Evolutionary conservation across 2,797 vertebrate species (phyloP), one percentile per base, ranked within the genome.

Genomic region (Enteromius treurensis): DNA sequence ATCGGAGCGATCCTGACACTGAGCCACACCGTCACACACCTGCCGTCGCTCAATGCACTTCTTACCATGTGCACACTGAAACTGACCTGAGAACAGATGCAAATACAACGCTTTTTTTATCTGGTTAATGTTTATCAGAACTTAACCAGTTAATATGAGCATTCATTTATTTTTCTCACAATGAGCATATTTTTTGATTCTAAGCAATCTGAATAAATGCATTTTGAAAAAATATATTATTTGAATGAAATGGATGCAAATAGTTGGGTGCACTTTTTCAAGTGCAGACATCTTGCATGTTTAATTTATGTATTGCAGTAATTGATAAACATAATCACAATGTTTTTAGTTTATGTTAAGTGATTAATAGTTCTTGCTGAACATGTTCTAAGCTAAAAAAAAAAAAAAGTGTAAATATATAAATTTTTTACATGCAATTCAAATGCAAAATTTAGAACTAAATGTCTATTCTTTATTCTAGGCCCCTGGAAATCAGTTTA

Each of bases 1-100:
- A 9, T 99, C 97, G 0, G 97, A 99, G 62, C 92, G 93, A 0
- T 99, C 97, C 0, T 94, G 91, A 77, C 97, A 99, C 62, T 99
- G 96, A 0, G 88, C 78, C 0, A 93, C 87, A 0, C 96, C 96
- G 0, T 98, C 96, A 1, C 98, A 98, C 87, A 71, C 93, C 87
- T 95, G 90, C 4, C 53, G 90, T 7, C 87, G 88, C 26, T 91
- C 26, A 0, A 98, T 60, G 6, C 97, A 98, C 69, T 73, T 80
- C 7, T 84, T 93, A 58, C 95, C 93, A 0, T 94, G 96, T 0
- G 83, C 70, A 51, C 71, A 74, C 3, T 74, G 71, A 74, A 74
- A 74, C 71, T 74, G 71, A 53, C 71, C 71, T 74, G 71, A 53
- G 26, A 10, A 53, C 47, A 74, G 70, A 73, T 32, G 26, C 42